Evolutionary conservation across 2,113 vertebrate genomes (phyloP).

Genomic region (Hippocampus abdominalis): DNA sequence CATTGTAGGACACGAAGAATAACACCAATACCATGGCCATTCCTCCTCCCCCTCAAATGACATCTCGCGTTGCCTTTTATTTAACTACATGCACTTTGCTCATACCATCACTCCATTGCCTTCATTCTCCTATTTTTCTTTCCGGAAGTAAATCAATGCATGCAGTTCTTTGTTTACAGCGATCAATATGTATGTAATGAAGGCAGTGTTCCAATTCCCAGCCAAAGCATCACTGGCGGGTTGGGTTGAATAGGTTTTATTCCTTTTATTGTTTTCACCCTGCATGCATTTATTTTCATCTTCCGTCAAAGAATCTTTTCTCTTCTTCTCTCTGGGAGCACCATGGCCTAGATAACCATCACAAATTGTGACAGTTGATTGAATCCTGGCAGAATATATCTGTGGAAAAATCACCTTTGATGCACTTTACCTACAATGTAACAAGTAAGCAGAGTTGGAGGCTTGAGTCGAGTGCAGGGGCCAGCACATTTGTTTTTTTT

Average conservation of each 20-base stretch:
- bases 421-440: slow-evolving; percentile 35
- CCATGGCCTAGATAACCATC: slow-evolving; percentile 60
- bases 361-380: slow-evolving; percentile 60
- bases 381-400: slow-evolving; percentile 49
- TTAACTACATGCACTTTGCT: slow-evolving; percentile 37
- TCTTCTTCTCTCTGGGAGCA: slow-evolving; percentile 22
- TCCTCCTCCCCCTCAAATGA: slow-evolving; percentile 12
- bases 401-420: slow-evolving; percentile 44
- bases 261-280: slow-evolving; percentile 66
- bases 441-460: slow-evolving; percentile 15
- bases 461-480: background rate
- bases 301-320: slow-evolving; percentile 29
- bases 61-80: slow-evolving; percentile 5
- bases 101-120: slow-evolving; percentile 25
- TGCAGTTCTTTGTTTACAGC: slow-evolving; percentile 76
- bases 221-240: slow-evolving; percentile 54
- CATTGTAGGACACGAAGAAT: slow-evolving; percentile 29
- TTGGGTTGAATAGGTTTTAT: slow-evolving; percentile 54
- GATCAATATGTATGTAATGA: slow-evolving; percentile 83
- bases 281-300: slow-evolving; percentile 64
- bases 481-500: slow-evolving; percentile 1
- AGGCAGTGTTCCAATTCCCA: slow-evolving; percentile 72
- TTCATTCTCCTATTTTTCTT: slow-evolving; percentile 34
- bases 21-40: slow-evolving; percentile 16
- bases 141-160: slow-evolving; percentile 72